phyloP scores from a whole-genome alignment of 1,140 invertebrate species.

The Drosophila serrata region DNA sequence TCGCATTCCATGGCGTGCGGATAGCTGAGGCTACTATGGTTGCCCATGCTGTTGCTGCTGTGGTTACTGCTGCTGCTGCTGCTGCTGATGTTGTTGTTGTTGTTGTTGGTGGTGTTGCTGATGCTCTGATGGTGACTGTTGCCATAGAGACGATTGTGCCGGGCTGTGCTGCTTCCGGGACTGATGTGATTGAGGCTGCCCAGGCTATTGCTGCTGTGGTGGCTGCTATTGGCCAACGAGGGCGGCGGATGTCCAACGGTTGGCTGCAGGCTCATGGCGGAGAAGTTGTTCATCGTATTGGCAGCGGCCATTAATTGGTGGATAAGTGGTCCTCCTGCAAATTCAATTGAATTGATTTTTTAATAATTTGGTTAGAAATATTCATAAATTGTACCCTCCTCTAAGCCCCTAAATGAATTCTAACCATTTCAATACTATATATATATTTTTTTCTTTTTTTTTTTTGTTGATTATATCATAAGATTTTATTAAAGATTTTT shows the following conservation, averaged over 20 bases:
- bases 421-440: neutral
- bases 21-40: conserved; percentile 65
- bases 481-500: conserved; percentile 85
- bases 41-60: conserved; percentile 19
- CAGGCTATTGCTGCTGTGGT: conserved; percentile 56
- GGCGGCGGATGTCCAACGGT: conserved; percentile 25
- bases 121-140: conserved; percentile 37
- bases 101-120: neutral
- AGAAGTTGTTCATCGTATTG: conserved; percentile 72
- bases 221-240: conserved; percentile 18
- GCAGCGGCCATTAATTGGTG: conserved; percentile 57
- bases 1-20: conserved; percentile 85
- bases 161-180: conserved; percentile 17
- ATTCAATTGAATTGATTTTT: neutral
- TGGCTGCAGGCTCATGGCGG: conserved; percentile 63
- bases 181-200: conserved; percentile 70
- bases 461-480: conserved; percentile 85
- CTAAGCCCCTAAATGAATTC: neutral
- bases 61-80: conserved; percentile 24
- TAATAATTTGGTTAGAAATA: conserved; percentile 3
- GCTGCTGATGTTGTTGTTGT: conserved; percentile 11
- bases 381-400: neutral
- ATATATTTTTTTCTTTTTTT: conserved; percentile 17
- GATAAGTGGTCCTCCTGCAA: conserved; percentile 75
- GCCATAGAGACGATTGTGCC: conserved; percentile 15